phyloP scores from a whole-genome alignment of 1,140 invertebrate genomes.

The Patella vulgata region DNA sequence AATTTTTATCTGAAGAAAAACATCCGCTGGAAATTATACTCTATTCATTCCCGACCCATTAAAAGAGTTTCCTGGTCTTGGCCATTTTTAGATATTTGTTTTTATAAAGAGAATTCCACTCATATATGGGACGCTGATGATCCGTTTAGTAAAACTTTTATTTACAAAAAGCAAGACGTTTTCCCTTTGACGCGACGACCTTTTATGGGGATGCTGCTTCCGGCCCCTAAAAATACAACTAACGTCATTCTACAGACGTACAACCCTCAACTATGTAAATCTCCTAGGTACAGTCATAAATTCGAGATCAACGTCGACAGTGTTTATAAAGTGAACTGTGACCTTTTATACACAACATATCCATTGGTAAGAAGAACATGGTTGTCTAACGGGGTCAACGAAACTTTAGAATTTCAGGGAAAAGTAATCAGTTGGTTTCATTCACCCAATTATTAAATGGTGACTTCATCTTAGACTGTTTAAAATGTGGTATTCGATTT shows the following conservation, averaged over 20 bases:
- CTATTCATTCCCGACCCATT: slow-evolving; percentile 1
- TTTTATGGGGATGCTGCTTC: slow-evolving; percentile 24
- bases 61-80: slow-evolving; percentile 22
- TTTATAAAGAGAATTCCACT: slow-evolving; percentile 34
- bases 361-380: slow-evolving; percentile 8
- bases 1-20: slow-evolving; percentile 14
- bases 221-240: slow-evolving; percentile 25
- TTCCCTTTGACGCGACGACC: slow-evolving; percentile 33
- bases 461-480: too few relatives aligned
- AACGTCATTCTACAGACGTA: slow-evolving; percentile 16
- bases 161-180: slow-evolving; percentile 16
- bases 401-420: slow-evolving; percentile 10
- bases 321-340: slow-evolving; percentile 3
- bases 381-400: slow-evolving; percentile 10
- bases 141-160: slow-evolving; percentile 3
- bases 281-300: slow-evolving; percentile 24
- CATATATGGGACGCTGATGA: slow-evolving; percentile 39
- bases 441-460: too few relatives aligned
- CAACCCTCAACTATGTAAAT: slow-evolving; percentile 21
- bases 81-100: slow-evolving; percentile 44
- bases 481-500: too few relatives aligned
- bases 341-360: background rate
- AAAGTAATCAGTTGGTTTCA: background rate
- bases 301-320: background rate
- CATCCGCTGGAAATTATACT: slow-evolving; percentile 33